phyloP scores from a whole-genome alignment of 1,140 invertebrate species.

The Rhagoletis pomonella region DNA sequence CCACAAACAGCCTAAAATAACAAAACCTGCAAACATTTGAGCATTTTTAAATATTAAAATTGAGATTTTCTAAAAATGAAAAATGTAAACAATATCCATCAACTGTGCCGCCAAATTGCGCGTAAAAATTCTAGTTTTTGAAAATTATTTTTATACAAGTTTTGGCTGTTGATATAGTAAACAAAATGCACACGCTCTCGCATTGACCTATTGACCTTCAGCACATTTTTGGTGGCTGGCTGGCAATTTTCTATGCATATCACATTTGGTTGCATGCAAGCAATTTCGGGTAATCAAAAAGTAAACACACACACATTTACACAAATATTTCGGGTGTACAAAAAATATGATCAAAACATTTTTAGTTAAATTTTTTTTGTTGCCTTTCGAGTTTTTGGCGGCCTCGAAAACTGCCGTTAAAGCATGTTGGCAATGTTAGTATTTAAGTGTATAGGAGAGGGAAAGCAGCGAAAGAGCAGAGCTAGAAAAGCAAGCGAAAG shows the following conservation, averaged over 20 bases:
- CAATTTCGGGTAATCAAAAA: constrained; percentile 32
- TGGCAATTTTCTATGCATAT: neutral
- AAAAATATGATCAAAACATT: constrained; percentile 21
- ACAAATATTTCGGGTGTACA: neutral
- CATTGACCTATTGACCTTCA: constrained; percentile 42
- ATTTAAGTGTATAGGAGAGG: neutral
- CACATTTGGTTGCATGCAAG: constrained; percentile 7
- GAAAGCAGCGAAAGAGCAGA: neutral
- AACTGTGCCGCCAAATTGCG: neutral
- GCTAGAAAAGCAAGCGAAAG: neutral
- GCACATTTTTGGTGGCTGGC: constrained; percentile 21
- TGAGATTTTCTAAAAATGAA: neutral
- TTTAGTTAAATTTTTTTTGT: neutral
- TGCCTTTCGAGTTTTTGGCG: neutral
- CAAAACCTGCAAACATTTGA: constrained; percentile 17
- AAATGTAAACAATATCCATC: no score
- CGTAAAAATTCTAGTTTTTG: neutral
- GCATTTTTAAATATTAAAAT: neutral
- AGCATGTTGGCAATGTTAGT: neutral
- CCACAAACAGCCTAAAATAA: constrained; percentile 18
- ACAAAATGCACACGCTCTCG: neutral
- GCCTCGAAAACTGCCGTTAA: neutral
- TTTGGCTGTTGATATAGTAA: neutral
- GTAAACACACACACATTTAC: neutral
- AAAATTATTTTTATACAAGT: neutral